These are phyloP conservation scores for Noturus placidus DNA, from an alignment of 2,113 vertebrate species.

Conservation along the genomic window DNA sequence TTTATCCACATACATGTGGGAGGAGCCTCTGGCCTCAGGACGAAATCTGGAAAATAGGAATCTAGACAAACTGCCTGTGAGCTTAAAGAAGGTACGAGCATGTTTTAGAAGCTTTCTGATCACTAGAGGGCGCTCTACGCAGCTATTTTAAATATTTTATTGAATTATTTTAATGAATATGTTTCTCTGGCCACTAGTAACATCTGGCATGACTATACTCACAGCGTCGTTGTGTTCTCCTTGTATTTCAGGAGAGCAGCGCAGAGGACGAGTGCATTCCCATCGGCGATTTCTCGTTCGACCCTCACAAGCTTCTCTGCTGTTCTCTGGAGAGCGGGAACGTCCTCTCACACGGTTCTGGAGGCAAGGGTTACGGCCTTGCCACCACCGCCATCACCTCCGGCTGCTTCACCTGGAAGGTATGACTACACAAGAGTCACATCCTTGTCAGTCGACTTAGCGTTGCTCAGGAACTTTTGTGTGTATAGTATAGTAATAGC, in stretches of 20 bases:
- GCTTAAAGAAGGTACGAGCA: constrained; percentile 60
- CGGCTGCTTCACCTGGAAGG: constrained; percentile 81
- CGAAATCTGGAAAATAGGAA: constrained; percentile 58
- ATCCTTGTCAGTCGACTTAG: not conserved
- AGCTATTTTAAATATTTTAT: not conserved
- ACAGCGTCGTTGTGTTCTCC: not conserved
- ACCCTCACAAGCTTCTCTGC: constrained; percentile 76
- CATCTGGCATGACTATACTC: not conserved
- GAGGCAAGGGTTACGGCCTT: constrained; percentile 79
- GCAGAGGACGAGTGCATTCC: constrained; percentile 77
- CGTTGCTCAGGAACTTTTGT: not conserved
- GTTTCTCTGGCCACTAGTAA: not conserved
- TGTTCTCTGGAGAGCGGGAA: constrained; percentile 77
- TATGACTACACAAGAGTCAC: constrained; percentile 33
- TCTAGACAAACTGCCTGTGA: constrained; percentile 58
- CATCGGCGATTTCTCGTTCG: constrained; percentile 79
- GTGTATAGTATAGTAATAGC: not conserved
- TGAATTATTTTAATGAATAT: not conserved
- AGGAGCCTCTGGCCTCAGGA: constrained; percentile 67
- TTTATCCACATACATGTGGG: constrained; percentile 77
- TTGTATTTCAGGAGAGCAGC: constrained; percentile 59
- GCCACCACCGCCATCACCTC: constrained; percentile 77
- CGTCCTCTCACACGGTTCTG: constrained; percentile 76
- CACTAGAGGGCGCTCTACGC: not conserved
- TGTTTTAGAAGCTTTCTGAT: not conserved